A percentile compares a stretch with the other conserved stretches of the same genome.
These are phyloP conservation scores for Calyptommatus sinebrachiatus DNA, from an alignment of 2,113 vertebrate species.

Conservation along the genomic window DNA sequence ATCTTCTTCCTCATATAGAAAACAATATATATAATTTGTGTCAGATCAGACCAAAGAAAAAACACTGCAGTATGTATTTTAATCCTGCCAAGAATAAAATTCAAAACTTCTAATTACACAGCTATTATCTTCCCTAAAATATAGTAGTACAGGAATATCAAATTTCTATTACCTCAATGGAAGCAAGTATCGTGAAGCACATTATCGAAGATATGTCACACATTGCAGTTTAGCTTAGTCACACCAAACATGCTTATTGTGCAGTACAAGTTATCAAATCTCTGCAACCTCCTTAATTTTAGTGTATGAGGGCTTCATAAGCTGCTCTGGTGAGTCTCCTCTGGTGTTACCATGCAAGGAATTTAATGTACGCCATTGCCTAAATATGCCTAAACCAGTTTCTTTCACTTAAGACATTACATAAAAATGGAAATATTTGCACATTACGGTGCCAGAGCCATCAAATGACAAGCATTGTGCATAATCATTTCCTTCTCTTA, in stretches of 20 bases:
- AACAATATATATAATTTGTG: not conserved
- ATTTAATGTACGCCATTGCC: not conserved
- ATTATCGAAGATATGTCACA: not conserved
- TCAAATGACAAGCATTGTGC: not conserved
- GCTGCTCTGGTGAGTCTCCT: no score
- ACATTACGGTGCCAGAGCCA: not conserved
- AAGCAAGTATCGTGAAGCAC: not conserved
- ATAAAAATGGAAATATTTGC: no score
- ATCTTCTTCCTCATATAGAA: no score
- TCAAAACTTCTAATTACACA: not conserved
- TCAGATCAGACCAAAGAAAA: not conserved
- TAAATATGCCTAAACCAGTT: not conserved
- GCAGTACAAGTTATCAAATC: not conserved
- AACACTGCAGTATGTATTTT: not conserved
- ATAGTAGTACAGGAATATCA: not conserved
- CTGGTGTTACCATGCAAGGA: no score
- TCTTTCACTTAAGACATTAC: no score
- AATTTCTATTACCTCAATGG: not conserved
- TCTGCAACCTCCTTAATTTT: not conserved
- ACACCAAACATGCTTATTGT: not conserved
- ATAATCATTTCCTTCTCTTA: not conserved
- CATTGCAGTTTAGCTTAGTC: not conserved
- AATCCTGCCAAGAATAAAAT: not conserved
- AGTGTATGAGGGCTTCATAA: not conserved
- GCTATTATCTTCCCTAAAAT: not conserved